Evolutionary conservation across 2,113 vertebrate species (phyloP).

Genomic region (Astur gentilis): DNA sequence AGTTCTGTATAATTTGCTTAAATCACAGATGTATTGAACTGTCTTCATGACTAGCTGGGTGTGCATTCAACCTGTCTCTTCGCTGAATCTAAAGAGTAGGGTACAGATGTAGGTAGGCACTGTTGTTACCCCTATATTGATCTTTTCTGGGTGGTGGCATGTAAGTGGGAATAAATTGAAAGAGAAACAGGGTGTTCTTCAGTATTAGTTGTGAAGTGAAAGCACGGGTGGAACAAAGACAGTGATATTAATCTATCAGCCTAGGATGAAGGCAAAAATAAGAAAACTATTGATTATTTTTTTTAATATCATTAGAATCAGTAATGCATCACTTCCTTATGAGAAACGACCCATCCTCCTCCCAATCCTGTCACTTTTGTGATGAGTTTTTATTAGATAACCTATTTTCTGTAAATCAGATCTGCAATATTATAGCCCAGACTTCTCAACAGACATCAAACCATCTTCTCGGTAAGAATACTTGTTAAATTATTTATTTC

Average conservation of each 20-base stretch:
- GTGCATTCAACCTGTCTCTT: not conserved
- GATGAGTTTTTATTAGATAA: constrained; percentile 21
- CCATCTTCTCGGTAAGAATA: not conserved
- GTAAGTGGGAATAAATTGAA: not conserved
- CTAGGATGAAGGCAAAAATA: constrained; percentile 48
- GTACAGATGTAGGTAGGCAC: not conserved
- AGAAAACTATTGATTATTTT: constrained; percentile 56
- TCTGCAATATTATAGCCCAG: not conserved
- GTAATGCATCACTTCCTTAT: constrained; percentile 39
- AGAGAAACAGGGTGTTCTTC: not conserved
- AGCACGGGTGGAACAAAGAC: not conserved
- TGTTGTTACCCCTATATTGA: not conserved
- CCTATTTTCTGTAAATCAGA: constrained; percentile 5
- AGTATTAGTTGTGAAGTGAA: not conserved
- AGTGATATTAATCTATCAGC: constrained; percentile 30
- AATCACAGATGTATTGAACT: not conserved
- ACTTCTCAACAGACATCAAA: not conserved
- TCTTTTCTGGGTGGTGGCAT: not conserved
- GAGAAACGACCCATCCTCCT: not conserved
- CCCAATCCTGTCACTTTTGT: constrained; percentile 27
- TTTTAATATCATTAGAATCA: constrained; percentile 20
- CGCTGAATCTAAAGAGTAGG: not conserved
- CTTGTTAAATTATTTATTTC: not conserved
- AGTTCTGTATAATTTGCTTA: not conserved
- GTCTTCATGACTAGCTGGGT: not conserved